Percentiles rank a stretch among this genome's conserved stretches.
Conservation (phyloP, 2,113 vertebrate genomes). For the Lucifuga dentata region DNA sequence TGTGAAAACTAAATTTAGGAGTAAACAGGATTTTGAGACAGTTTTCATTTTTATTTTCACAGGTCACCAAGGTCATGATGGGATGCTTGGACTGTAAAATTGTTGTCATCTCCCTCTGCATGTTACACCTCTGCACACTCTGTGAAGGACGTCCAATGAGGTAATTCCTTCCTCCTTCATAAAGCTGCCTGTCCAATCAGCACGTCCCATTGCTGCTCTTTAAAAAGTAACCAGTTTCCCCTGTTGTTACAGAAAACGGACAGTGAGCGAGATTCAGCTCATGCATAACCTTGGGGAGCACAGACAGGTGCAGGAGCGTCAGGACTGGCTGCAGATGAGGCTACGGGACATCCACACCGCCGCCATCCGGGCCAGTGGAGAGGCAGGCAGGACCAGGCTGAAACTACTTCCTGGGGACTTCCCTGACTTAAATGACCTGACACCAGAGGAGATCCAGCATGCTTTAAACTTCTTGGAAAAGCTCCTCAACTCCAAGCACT, state of each 20-base stretch:
- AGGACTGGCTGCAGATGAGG: conserved; percentile 90
- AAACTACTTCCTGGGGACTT: conserved; percentile 69
- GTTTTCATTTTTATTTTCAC: conserved; percentile 53
- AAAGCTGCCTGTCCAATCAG: too few relatives aligned
- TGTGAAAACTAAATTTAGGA: too few relatives aligned
- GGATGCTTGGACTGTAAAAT: conserved; percentile 69
- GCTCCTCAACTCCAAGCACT: conserved; percentile 46
- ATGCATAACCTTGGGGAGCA: conserved; percentile 91
- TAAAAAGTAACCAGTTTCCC: too few relatives aligned
- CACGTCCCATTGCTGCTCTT: too few relatives aligned
- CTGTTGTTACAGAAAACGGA: conserved; percentile 83
- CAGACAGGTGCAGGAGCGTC: conserved; percentile 84
- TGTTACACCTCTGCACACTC: conserved; percentile 78
- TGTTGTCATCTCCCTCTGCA: conserved; percentile 78
- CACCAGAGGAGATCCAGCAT: conserved; percentile 62
- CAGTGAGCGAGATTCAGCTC: conserved; percentile 93
- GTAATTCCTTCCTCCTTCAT: conserved; percentile 67
- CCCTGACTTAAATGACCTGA: conserved; percentile 64
- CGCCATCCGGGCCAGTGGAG: conserved; percentile 59
- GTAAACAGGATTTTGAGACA: too few relatives aligned
- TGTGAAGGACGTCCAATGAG: conserved; percentile 83
- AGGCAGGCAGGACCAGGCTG: conserved; percentile 31
- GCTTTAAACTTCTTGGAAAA: conserved; percentile 62
- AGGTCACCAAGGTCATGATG: conserved; percentile 77
- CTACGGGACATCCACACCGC: conserved; percentile 87